phyloP scores from a whole-genome alignment of 1,140 invertebrate species.

The Drosophila bipectinata region DNA sequence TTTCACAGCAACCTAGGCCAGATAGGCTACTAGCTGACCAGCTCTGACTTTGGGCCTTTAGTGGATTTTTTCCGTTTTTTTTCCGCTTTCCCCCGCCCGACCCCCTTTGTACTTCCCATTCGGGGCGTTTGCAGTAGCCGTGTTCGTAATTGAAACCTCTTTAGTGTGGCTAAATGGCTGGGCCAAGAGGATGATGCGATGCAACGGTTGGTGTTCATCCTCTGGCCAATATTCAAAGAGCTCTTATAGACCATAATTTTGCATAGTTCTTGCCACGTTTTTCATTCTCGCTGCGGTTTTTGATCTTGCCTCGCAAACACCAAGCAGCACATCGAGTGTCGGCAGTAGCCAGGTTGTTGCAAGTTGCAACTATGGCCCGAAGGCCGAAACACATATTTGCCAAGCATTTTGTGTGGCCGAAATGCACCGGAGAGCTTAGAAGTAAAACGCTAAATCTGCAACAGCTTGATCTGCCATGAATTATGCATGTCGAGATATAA shows the following conservation, averaged over 20 bases:
- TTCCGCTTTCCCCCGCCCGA: not conserved
- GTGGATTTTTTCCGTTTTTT: conserved; percentile 13
- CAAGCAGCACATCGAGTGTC: conserved; percentile 34
- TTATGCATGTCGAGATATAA: conserved; percentile 74
- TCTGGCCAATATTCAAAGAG: conserved; percentile 60
- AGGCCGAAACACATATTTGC: conserved; percentile 68
- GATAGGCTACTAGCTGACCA: conserved; percentile 16
- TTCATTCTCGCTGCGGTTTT: conserved; percentile 39
- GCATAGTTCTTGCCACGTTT: conserved; percentile 80
- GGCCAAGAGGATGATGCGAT: conserved; percentile 23
- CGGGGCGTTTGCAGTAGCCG: conserved; percentile 70
- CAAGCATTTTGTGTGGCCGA: conserved; percentile 73
- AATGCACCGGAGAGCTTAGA: conserved; percentile 10
- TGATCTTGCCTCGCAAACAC: conserved; percentile 56
- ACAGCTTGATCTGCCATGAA: conserved; percentile 77
- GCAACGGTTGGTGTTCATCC: conserved; percentile 42
- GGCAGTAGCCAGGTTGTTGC: conserved; percentile 58
- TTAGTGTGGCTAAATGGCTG: conserved; percentile 80
- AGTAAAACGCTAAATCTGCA: conserved; percentile 2
- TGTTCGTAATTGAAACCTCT: conserved; percentile 80
- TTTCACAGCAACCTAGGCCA: conserved; percentile 70
- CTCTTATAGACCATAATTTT: conserved; percentile 74
- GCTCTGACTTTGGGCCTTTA: conserved; percentile 39
- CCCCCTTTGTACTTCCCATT: conserved; percentile 18
- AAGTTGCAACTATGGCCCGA: conserved; percentile 48